phyloP scores from a whole-genome alignment of 1,140 invertebrate genomes.

The Odontomachus brunneus region DNA sequence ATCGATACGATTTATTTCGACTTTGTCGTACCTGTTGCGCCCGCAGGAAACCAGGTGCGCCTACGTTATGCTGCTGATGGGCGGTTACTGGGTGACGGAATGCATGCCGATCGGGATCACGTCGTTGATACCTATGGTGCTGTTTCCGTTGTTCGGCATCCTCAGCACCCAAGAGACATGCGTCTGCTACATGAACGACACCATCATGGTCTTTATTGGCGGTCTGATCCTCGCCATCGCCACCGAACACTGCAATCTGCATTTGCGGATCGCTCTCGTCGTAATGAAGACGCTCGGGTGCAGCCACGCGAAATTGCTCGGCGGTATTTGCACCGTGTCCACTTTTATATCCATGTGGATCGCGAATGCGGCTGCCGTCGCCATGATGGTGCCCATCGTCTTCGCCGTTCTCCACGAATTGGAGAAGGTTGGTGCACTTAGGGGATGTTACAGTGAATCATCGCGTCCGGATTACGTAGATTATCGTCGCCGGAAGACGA shows the following conservation, averaged over 20 bases:
- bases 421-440: constrained; percentile 86
- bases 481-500: no score
- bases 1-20: no score
- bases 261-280: constrained; percentile 92
- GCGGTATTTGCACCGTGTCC: constrained; percentile 91
- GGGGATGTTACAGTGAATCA: background rate
- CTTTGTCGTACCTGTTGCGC: background rate
- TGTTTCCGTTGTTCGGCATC: constrained; percentile 92
- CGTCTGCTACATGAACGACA: constrained; percentile 92
- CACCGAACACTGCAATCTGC: constrained; percentile 93
- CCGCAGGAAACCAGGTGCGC: constrained; percentile 88
- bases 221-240: constrained; percentile 93
- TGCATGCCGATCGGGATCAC: constrained; percentile 92
- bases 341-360: constrained; percentile 95
- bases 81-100: constrained; percentile 94
- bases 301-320: constrained; percentile 89
- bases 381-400: constrained; percentile 94
- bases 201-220: constrained; percentile 94
- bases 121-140: constrained; percentile 92
- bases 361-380: constrained; percentile 92
- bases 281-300: constrained; percentile 92
- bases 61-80: constrained; percentile 93
- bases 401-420: constrained; percentile 90
- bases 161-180: constrained; percentile 88
- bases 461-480: background rate